Evolutionary conservation across 2,888 invertebrate genomes (phyloP).

Genomic region (Brassicogethes aeneus): DNA sequence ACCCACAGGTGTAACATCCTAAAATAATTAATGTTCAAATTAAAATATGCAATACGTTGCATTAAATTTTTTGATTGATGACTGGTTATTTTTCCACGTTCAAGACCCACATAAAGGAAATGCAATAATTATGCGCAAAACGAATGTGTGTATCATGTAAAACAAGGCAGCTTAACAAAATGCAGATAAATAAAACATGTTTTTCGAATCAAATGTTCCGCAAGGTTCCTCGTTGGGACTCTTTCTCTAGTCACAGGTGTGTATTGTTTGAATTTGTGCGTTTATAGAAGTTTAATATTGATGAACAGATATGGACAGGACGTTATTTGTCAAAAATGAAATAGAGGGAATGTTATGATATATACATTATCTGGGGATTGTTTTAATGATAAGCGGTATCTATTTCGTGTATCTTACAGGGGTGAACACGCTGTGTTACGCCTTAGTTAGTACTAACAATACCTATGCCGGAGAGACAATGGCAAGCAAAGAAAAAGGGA

Average conservation of each 20-base stretch:
- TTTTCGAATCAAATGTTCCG: not conserved
- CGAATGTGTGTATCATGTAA: not conserved
- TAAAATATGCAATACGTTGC: not conserved
- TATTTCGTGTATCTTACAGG: not conserved
- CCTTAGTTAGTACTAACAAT: too few relatives aligned
- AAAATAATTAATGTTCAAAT: too few relatives aligned
- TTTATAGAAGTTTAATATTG: too few relatives aligned
- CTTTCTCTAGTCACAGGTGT: too few relatives aligned
- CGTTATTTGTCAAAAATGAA: slow-evolving; percentile 26
- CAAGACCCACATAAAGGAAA: not conserved
- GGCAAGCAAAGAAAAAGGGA: too few relatives aligned
- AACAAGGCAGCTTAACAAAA: not conserved
- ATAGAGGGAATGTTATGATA: slow-evolving; percentile 18
- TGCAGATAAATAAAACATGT: not conserved
- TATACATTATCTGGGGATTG: slow-evolving; percentile 21
- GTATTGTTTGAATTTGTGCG: too few relatives aligned
- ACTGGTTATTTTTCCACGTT: not conserved
- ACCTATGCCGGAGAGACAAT: too few relatives aligned
- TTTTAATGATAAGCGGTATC: slow-evolving; percentile 19
- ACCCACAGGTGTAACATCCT: too few relatives aligned
- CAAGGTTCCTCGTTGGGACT: slow-evolving; percentile 1
- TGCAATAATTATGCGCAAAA: not conserved
- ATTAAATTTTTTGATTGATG: not conserved
- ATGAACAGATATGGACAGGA: slow-evolving; percentile 23
- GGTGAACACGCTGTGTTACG: too few relatives aligned